phyloP scores from a whole-genome alignment of 2,113 vertebrate species.

The Ailurus styani region DNA sequence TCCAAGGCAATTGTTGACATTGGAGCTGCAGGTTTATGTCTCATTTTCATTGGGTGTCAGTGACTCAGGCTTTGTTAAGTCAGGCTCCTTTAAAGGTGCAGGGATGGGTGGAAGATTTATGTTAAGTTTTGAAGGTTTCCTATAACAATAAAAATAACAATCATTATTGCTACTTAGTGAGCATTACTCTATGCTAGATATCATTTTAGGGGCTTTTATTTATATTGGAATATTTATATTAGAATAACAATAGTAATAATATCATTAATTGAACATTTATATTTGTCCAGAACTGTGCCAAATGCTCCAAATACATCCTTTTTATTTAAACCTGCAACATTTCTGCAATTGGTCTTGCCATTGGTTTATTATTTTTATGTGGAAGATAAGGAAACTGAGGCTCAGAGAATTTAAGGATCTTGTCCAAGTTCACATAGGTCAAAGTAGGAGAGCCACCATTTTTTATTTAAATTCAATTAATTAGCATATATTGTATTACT shows the following conservation, averaged over 20 bases:
- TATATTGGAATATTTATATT: neutral
- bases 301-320: neutral
- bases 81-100: neutral
- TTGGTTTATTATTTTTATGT: neutral
- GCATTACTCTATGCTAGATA: neutral
- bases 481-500: neutral
- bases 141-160: neutral
- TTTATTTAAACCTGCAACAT: neutral
- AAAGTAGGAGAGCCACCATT: neutral
- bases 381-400: neutral
- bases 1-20: neutral
- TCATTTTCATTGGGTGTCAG: neutral
- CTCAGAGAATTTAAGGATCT: neutral
- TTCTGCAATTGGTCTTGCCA: neutral
- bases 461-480: neutral
- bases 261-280: neutral
- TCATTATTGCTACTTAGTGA: neutral
- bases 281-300: neutral
- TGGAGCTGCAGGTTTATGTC: neutral
- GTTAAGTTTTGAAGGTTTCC: neutral
- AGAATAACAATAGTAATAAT: neutral
- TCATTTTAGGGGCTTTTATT: neutral
- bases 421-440: neutral
- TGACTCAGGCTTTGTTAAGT: neutral
- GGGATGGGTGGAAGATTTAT: neutral